Evolutionary conservation across 2,888 invertebrate species (phyloP), one percentile per base, ranked within the genome.

Genomic region (Tetragonisca angustula): DNA sequence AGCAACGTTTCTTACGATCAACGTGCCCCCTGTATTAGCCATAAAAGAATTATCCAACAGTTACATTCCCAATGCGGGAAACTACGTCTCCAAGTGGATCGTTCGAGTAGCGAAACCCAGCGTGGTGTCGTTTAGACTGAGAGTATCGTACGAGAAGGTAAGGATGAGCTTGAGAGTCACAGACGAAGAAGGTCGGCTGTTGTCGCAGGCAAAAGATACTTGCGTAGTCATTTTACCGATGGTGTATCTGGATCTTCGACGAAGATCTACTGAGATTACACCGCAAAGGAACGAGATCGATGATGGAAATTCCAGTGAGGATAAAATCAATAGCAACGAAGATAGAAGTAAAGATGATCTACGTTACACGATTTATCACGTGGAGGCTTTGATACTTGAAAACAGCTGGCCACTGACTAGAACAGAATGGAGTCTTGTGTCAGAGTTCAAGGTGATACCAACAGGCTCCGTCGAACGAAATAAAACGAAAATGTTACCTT

Each of bases 341-440:
- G 19, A 13, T 9, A 36, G 36, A 36, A 24, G 61, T 1, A 65
- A 64, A 4, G 56, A 67, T 27, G 76, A 85, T 36, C 24, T 19
- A 24, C 5, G n/a, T 4, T 50, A 62, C 4, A 64, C 36, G n/a
- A 75, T 24, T 24, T 92, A 89, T 74, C 81, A 82, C 4, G 54
- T 94, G 19, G 94, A 94, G 71, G 94, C 91, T 17, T 90, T 85
- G 11, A 93, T 95, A n/a, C 75, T 94, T 0, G 89, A 94, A 6
- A 85, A 94, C 71, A 93, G 94, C 2, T 95, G 95, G 95, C 95
- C 95, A 2, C 85, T 95, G 71, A 94, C 92, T 0, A 84, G 80
- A 11, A 77, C 82, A 0, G 95, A 95, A 87, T 95, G 95, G 95
- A 75, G 81, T 0, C 81, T 89, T 2, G 94, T 93, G 0, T 89